These are phyloP conservation scores for Caenorhabditis zanzibari DNA, from an alignment of 2,888 invertebrate species.

Conservation along the genomic window DNA sequence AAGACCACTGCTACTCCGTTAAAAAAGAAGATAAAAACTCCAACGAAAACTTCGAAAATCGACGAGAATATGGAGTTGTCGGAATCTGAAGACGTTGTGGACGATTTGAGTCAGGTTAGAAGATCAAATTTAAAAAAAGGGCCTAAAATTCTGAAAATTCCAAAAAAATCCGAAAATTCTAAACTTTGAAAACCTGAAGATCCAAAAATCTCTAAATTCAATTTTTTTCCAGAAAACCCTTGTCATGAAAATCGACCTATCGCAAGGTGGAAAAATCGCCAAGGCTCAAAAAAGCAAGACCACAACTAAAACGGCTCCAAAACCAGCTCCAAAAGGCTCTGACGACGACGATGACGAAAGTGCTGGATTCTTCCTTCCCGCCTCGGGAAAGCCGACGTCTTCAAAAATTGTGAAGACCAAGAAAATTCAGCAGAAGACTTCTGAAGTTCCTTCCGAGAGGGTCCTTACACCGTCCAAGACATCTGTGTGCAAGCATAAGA, in stretches of 20 bases:
- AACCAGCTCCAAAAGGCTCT: background rate
- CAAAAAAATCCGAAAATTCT: background rate
- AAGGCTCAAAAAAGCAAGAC: slow-evolving; percentile 1
- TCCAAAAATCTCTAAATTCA: background rate
- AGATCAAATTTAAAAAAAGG: no score
- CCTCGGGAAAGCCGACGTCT: no score
- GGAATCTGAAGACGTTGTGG: background rate
- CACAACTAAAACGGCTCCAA: background rate
- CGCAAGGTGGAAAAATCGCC: slow-evolving; percentile 54
- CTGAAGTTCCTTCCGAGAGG: no score
- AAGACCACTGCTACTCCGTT: background rate
- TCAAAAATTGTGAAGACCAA: background rate
- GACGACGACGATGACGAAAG: slow-evolving; percentile 50
- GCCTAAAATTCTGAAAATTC: no score
- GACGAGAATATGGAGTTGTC: background rate
- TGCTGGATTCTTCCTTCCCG: slow-evolving; percentile 48
- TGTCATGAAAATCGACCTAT: slow-evolving; percentile 56
- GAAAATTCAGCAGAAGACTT: background rate
- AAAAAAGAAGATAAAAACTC: background rate
- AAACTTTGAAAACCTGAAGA: background rate
- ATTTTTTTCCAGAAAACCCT: slow-evolving; percentile 35
- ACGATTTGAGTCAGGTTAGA: background rate
- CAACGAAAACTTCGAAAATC: background rate
- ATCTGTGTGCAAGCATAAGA: no score
- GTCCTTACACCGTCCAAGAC: no score